These are phyloP conservation scores for Automeris io DNA, from an alignment of 2,888 invertebrate genomes.

Conservation along the genomic window DNA sequence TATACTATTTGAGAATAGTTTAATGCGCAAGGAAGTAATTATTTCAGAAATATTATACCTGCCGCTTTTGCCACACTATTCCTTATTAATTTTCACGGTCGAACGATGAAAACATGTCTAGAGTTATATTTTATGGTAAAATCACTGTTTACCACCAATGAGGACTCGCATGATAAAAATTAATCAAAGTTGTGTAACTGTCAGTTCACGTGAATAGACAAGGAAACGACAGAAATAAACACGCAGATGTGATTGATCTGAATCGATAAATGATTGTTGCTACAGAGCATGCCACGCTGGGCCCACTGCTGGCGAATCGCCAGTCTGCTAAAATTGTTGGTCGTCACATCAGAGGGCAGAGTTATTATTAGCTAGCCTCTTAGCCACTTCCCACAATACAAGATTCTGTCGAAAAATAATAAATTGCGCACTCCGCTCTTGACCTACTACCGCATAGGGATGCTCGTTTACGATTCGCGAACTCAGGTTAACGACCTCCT, in stretches of 20 bases:
- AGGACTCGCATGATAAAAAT: too few relatives aligned
- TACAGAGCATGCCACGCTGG: constrained; percentile 49
- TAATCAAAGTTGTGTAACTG: background rate
- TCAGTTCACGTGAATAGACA: constrained; percentile 3
- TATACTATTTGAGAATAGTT: too few relatives aligned
- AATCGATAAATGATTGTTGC: constrained; percentile 58
- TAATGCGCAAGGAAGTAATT: too few relatives aligned
- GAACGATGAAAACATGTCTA: too few relatives aligned
- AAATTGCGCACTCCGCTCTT: constrained; percentile 58
- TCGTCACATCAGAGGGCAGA: constrained; percentile 77
- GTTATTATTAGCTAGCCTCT: constrained; percentile 84
- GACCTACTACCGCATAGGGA: constrained; percentile 58
- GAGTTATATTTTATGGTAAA: too few relatives aligned
- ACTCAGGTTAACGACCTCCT: constrained; percentile 37
- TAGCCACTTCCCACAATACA: constrained; percentile 57
- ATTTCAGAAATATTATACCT: too few relatives aligned
- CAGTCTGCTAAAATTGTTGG: constrained; percentile 94
- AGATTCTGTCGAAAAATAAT: constrained; percentile 46
- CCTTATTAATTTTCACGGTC: too few relatives aligned
- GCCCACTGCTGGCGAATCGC: constrained; percentile 81
- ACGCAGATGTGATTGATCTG: constrained; percentile 47
- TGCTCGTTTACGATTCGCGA: constrained; percentile 25
- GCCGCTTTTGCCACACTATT: too few relatives aligned
- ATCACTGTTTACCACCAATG: too few relatives aligned
- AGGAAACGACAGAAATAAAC: constrained; percentile 21